These are phyloP conservation scores for Pongo abelii DNA, from an alignment of 2,113 vertebrate species.

Conservation along the genomic window DNA sequence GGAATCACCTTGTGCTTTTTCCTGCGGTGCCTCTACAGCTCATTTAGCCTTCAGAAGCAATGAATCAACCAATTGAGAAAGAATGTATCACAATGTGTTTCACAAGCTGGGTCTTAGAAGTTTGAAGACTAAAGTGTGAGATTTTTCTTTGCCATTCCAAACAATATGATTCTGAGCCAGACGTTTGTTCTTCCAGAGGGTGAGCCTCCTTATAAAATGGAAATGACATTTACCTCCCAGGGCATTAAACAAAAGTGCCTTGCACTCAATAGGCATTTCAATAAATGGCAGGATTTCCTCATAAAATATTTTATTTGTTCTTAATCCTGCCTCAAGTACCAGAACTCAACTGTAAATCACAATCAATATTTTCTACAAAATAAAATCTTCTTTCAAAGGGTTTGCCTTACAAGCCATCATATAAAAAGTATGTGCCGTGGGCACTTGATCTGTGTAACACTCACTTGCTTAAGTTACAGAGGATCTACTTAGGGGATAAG, in stretches of 20 bases:
- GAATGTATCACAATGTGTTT: not conserved
- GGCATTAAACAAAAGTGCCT: not conserved
- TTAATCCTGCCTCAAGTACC: not conserved
- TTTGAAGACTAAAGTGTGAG: not conserved
- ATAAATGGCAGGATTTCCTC: not conserved
- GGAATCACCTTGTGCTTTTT: not conserved
- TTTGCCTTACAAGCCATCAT: not conserved
- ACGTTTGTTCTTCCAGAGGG: not conserved
- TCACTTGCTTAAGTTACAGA: not conserved
- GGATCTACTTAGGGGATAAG: not conserved
- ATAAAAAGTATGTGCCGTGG: not conserved
- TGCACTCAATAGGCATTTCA: not conserved
- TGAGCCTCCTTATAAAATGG: not conserved
- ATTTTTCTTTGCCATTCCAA: not conserved
- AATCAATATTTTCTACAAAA: not conserved
- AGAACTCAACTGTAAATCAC: not conserved
- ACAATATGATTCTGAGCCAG: not conserved
- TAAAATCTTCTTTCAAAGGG: not conserved
- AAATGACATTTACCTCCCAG: not conserved
- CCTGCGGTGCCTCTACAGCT: not conserved
- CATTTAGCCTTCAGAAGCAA: not conserved
- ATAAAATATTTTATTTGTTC: conserved; percentile 27
- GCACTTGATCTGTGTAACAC: not conserved
- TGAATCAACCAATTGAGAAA: not conserved
- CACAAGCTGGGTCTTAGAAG: not conserved